These are phyloP conservation scores for Tipula helvola DNA, from an alignment of 2,888 invertebrate genomes.

Conservation along the genomic window DNA sequence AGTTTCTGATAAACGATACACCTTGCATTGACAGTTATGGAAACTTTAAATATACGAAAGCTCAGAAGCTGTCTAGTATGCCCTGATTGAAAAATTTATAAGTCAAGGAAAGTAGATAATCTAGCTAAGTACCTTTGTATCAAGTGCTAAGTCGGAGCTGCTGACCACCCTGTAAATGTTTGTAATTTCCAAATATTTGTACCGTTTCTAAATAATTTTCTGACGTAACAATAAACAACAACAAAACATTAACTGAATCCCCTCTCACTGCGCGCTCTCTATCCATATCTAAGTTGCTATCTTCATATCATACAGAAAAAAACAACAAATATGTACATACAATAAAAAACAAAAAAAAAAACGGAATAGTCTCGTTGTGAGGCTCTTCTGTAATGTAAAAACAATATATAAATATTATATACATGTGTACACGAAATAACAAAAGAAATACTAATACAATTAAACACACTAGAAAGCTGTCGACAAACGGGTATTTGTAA, in stretches of 20 bases:
- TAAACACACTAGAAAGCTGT: not conserved
- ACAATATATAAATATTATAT: not conserved
- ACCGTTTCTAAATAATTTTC: not conserved
- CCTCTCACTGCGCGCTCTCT: not conserved
- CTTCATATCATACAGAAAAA: not conserved
- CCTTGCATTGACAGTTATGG: too few species aligned
- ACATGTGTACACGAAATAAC: not conserved
- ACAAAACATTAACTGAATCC: not conserved
- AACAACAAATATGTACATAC: not conserved
- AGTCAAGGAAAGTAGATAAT: too few species aligned
- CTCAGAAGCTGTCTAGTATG: too few species aligned
- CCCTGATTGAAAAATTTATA: too few species aligned
- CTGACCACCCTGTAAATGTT: not conserved
- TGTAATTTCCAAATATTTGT: not conserved
- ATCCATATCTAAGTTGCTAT: not conserved
- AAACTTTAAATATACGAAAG: too few species aligned
- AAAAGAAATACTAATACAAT: not conserved
- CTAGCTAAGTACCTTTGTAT: too few species aligned
- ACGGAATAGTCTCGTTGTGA: not conserved
- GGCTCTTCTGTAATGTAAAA: not conserved
- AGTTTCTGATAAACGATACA: too few species aligned
- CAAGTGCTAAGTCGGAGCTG: not conserved
- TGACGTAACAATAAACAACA: not conserved
- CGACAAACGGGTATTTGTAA: not conserved
- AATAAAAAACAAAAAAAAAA: not conserved